Evolutionary conservation across 2,113 vertebrate genomes (phyloP), one percentile per base, ranked within the genome.

Genomic region (Amazona vittata): DNA sequence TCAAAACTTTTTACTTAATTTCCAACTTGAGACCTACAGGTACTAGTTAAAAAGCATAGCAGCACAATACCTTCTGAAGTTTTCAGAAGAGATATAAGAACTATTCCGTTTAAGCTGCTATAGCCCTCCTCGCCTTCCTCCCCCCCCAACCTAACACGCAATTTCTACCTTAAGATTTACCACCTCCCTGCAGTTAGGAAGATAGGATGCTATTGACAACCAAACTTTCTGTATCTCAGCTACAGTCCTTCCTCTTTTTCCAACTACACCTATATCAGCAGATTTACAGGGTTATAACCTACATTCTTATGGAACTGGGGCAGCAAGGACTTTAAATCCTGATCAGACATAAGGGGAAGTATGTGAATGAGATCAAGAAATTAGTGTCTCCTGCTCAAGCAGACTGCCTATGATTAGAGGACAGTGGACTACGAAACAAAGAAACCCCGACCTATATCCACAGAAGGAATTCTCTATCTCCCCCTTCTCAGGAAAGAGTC

Each of bases 281-380:
- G 92, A 90, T 65, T 90, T 90, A 95, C 22, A 73, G 88, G 70
- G 96, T 95, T 95, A 88, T 1, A 90, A 67, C 59, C 80, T 86
- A 52, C 78, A 69, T 83, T 92, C 53, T 85, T 37, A 57, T 2
- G 15, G 62, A 97, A 96, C 88, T 93, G 79, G 79, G 86, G 63
- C 94, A 97, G 52, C 49, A 83, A 77, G 63, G 88, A 95, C 49
- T 95, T 94, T 85, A 92, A 59, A 95, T 68, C 39, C 65, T 76
- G 47, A 83, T 69, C 44, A 80, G 78, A 73, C 75, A 62, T 15
- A 76, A 69, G 41, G 70, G 43, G 26, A 94, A 85, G 43, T 50
- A 78, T 22, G 17, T 0, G 2, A 16, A 16, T 1, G 65, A 87
- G 67, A 65, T 77, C 78, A 85, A 85, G 82, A 92, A 96, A 94